Evolutionary conservation across 2,797 vertebrate species (phyloP), one percentile per base, ranked within the genome.

Genomic region (Agapornis canus): DNA sequence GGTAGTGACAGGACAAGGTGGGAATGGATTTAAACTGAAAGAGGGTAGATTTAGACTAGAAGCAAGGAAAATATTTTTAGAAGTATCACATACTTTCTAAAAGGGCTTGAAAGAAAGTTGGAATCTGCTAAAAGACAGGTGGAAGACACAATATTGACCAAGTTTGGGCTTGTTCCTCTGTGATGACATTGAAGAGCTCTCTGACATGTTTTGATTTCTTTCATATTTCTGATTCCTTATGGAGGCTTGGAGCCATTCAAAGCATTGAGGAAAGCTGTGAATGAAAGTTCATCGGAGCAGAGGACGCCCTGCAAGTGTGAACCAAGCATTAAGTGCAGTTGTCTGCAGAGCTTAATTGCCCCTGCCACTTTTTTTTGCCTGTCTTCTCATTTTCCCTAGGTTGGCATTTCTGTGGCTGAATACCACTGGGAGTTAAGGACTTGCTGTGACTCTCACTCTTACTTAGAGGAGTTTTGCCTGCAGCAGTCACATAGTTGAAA

Each of bases 401-500:
- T 81, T 97, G 97, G 97, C 97, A 95, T 96, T 97, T 98, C 96
- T 95, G 90, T 95, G 94, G 87, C 82, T 90, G 82, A 86, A 89
- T 95, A 85, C 98, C 97, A 94, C 95, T 96, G 97, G 97, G 98
- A 98, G 85, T 92, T 79, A 26, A 91, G 96, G 86, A 35, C 92
- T 97, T 81, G 37, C 95, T 87, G 95, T 89, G 80, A 82, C 59
- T 96, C 95, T 95, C 70, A 88, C 94, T 97, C 93, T 95, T 94
- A 66, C 97, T 98, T 97, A 90, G 19, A 97, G 96, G 95, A 97
- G 84, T 98, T 98, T 98, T 97, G 98, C 98, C 98, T 98, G 96
- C 97, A 98, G 98, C 98, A 42, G 96, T 98, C 96, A 96, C 97
- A 97, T 84, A 96, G 97, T 97, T 98, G 98, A 98, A 98, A 97